phyloP scores from a whole-genome alignment of 2,113 vertebrate genomes.

The Anolis carolinensis region DNA sequence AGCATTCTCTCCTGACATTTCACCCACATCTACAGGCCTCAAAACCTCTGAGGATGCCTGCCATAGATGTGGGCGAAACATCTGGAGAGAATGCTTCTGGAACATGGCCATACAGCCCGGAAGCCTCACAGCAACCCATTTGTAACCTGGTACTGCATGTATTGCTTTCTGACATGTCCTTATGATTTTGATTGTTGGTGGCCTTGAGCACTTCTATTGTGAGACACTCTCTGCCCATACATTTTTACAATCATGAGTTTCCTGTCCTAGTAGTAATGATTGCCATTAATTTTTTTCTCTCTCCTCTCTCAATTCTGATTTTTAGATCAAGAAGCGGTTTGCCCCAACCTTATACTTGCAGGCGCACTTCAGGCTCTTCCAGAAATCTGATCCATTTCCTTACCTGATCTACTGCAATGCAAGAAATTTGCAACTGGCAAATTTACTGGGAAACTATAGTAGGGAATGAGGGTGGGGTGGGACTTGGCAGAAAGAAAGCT shows the following conservation, averaged over 20 bases:
- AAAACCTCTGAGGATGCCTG: too few relatives aligned
- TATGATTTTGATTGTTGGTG: not conserved
- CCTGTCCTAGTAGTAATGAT: not conserved
- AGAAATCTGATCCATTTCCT: not conserved
- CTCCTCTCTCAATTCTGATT: slow-evolving; percentile 1
- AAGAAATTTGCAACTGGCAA: not conserved
- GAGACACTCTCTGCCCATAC: not conserved
- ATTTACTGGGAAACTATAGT: not conserved
- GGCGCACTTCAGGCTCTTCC: not conserved
- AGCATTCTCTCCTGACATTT: too few relatives aligned
- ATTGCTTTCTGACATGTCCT: too few relatives aligned
- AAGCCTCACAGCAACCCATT: too few relatives aligned
- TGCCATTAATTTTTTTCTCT: too few relatives aligned
- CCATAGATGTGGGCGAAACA: too few relatives aligned
- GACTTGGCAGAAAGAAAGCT: not conserved
- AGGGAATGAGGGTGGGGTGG: not conserved
- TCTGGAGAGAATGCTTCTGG: too few relatives aligned
- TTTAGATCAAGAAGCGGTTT: not conserved
- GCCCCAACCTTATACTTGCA: too few relatives aligned
- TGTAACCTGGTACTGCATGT: too few relatives aligned
- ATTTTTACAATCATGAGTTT: not conserved
- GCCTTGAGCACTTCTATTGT: not conserved
- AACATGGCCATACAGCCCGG: too few relatives aligned
- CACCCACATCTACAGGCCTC: too few relatives aligned
- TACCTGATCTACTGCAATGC: not conserved